phyloP scores from a whole-genome alignment of 2,113 vertebrate species.

The Centropus bengalensis region DNA sequence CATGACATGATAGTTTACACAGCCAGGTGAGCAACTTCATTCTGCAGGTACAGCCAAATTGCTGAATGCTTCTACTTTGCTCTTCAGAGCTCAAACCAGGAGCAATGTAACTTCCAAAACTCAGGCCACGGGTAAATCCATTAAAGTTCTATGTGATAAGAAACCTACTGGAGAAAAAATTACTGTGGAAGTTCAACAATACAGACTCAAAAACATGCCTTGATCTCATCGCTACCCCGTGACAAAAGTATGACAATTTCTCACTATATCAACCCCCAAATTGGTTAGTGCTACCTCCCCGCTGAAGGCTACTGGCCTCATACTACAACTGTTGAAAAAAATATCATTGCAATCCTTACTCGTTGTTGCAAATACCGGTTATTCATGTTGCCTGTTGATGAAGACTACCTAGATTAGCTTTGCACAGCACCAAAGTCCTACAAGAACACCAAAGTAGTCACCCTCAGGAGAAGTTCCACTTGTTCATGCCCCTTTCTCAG shows the following conservation, averaged over 20 bases:
- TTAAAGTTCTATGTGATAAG: neutral
- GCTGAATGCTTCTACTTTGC: neutral
- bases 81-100: neutral
- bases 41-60: neutral
- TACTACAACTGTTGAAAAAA: neutral
- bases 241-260: neutral
- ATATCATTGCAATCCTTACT: neutral
- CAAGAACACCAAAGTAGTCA: neutral
- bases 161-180: neutral
- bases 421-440: neutral
- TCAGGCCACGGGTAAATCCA: neutral
- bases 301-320: neutral
- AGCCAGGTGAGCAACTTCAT: neutral
- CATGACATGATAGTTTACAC: rapidly evolving
- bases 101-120: neutral
- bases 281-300: neutral
- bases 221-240: neutral
- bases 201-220: neutral
- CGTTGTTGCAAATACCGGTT: neutral
- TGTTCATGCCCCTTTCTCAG: neutral
- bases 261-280: neutral
- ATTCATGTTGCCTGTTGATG: rapidly evolving
- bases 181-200: neutral
- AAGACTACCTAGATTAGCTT: neutral
- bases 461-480: neutral